Evolutionary conservation across 1,140 invertebrate genomes (phyloP), one percentile per base, ranked within the genome.

Genomic region (Diabrotica virgifera): DNA sequence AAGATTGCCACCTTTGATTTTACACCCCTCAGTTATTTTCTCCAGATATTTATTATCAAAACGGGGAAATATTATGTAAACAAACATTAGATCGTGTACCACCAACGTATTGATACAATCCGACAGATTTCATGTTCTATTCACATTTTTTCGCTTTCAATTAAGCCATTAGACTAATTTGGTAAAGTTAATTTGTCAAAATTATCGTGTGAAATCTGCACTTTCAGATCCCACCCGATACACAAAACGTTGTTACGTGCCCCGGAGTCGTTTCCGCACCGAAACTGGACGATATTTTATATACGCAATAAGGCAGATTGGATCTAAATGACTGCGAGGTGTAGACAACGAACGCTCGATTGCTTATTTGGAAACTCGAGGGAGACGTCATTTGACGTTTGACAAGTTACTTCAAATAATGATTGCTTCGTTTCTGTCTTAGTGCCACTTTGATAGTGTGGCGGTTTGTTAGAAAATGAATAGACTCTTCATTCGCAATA

Each of bases 361-460:
- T 46, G 40, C 40, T 46, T 46, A 46, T 46, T 46, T n/a, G 40
- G n/a, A 46, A 46, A 46, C 8, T 10, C 40, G 40, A 46, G 40
- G 40, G 40, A 46, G 40, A 46, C 40, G 40, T 46, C 40, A 46
- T 46, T 46, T 46, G 40, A 46, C 40, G 40, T 46, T 46, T 46
- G 40, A 46, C 40, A 46, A 46, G 40, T 46, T 8, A n/a, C 40
- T 46, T 46, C 40, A n/a, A 46, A n/a, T 46, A 46, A n/a, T 46
- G 40, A 46, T 46, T 8, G n/a, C 40, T 46, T 46, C 5, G 6
- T 46, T 46, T 46, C 40, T 46, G 3, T n/a, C n/a, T 10, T 10
- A 46, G 40, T 46, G n/a, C 40, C 40, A 46, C n/a, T 46, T 46
- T 46, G 8, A 5, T 46, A 46, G 40, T 46, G 40, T 8, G 40